Evolutionary conservation across 2,888 invertebrate species (phyloP), one percentile per base, ranked within the genome.

Genomic region (Phymatocera aterrima): DNA sequence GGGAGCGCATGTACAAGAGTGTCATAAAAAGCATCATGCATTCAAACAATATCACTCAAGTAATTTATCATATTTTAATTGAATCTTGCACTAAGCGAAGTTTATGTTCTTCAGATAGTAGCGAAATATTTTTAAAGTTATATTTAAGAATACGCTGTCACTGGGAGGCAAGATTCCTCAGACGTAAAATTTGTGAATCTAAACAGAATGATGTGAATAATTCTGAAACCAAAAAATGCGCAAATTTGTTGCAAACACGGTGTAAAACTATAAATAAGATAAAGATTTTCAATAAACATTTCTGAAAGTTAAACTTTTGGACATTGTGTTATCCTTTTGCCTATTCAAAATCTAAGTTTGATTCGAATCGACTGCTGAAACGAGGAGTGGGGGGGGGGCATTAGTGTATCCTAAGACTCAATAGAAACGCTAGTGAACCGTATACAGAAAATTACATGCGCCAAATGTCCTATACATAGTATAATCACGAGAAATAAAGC

Each of bases 361-460:
- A 61, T 61, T 61, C 31, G 31, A 31, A 61, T 61, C 31, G 10
- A 10, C 34, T 18, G 31, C 61, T 61, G 12, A 61, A 61, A 31
- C 31, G 6, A 28, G n/a, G 34, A 61, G 34, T 61, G 61, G 61
- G 61, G 61, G 61, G 61, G 61, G 61, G 12, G 12, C 61, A 31
- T 31, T 61, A 61, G 61, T 61, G 10, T 34, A 12, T 28, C 12
- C 61, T 31, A 8, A 10, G 61, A 61, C 61, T 61, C 61, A 3
- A 61, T n/a, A 34, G 61, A 61, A 31, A 31, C 61, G 61, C 61
- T 61, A 31, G 31, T 28, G 61, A 61, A 31, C 61, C 61, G 61
- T 34, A 61, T 31, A 61, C 61, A 18, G 31, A 61, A 61, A 61
- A 31, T 61, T 24, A 61, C 61, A 61, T 31, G n/a, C n/a, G n/a